Percentiles rank a stretch among this genome's conserved stretches.
Evolutionary conservation across 2,113 vertebrate species (phyloP).

Genomic region (Equus przewalskii): DNA sequence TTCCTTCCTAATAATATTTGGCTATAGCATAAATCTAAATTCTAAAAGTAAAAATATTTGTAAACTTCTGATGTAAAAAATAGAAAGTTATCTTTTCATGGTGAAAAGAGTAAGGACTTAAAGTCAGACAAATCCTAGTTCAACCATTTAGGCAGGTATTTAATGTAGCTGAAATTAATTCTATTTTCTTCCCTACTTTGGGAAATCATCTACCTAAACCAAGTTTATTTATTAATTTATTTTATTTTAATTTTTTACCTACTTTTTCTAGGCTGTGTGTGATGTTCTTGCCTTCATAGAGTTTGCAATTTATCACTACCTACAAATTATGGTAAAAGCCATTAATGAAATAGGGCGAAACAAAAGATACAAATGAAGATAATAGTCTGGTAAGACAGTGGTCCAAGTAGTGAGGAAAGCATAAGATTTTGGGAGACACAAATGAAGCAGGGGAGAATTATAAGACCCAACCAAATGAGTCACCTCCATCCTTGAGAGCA

Average conservation of each 20-base stretch:
- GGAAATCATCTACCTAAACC: neutral
- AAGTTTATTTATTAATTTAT: no score
- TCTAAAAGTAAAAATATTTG: neutral
- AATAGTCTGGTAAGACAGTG: no score
- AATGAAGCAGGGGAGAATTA: neutral
- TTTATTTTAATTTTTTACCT: neutral
- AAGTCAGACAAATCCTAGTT: neutral
- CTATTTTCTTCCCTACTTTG: neutral
- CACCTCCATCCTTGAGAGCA: rapidly evolving
- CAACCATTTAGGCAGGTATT: rapidly evolving
- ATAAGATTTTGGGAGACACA: rapidly evolving
- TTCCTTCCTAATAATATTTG: neutral
- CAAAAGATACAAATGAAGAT: neutral
- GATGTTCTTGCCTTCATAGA: neutral
- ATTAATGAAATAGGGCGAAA: neutral
- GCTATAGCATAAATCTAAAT: neutral
- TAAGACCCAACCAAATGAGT: neutral
- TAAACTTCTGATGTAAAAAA: neutral
- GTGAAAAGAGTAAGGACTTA: neutral
- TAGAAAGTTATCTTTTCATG: no score
- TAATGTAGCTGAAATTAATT: no score
- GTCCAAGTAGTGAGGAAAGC: no score
- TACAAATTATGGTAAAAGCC: neutral
- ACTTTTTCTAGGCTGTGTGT: neutral
- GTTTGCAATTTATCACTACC: rapidly evolving